Percentiles rank a stretch among this genome's conserved stretches.
phyloP scores from a whole-genome alignment of 1,140 invertebrate species.

The Chrysopa pallens region DNA sequence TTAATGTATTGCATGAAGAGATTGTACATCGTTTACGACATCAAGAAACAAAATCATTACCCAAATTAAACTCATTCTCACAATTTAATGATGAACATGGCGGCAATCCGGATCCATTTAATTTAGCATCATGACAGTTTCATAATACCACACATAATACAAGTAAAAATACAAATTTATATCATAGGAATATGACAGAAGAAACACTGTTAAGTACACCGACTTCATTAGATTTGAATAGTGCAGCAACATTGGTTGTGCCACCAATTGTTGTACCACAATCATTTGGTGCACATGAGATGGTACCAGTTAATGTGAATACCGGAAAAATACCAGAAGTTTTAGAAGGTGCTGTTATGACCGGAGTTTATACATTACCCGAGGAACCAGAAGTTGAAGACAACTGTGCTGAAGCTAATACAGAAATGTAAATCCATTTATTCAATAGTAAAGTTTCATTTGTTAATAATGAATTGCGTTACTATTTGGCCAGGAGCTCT shows the following conservation, averaged over 20 bases:
- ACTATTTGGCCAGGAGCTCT: too few relatives aligned
- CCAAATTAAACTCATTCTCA: slow-evolving; percentile 22
- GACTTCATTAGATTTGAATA: slow-evolving; percentile 25
- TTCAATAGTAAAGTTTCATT: neutral
- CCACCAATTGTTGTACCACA: too few relatives aligned
- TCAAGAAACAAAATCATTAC: slow-evolving; percentile 14
- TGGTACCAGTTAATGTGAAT: slow-evolving; percentile 9
- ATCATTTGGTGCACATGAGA: slow-evolving; percentile 8
- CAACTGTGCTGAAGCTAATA: slow-evolving; percentile 31
- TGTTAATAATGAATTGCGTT: slow-evolving; percentile 5
- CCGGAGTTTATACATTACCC: slow-evolving; percentile 40
- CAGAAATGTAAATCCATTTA: slow-evolving; percentile 27
- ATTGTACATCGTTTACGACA: slow-evolving; percentile 61
- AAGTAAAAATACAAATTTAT: slow-evolving; percentile 27
- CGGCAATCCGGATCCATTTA: slow-evolving; percentile 31
- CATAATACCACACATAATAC: slow-evolving; percentile 22
- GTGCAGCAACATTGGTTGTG: slow-evolving; percentile 11
- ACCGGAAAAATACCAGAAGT: slow-evolving; percentile 21
- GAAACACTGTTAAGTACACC: slow-evolving; percentile 38
- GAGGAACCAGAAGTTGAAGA: slow-evolving; percentile 43
- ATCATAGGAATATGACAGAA: slow-evolving; percentile 43
- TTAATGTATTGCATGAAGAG: slow-evolving; percentile 92
- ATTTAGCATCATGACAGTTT: slow-evolving; percentile 47
- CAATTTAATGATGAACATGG: slow-evolving; percentile 30
- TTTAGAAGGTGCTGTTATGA: slow-evolving; percentile 21